Conservation (phyloP, 2,113 vertebrate genomes). For the Cyanoliseus patagonus region DNA sequence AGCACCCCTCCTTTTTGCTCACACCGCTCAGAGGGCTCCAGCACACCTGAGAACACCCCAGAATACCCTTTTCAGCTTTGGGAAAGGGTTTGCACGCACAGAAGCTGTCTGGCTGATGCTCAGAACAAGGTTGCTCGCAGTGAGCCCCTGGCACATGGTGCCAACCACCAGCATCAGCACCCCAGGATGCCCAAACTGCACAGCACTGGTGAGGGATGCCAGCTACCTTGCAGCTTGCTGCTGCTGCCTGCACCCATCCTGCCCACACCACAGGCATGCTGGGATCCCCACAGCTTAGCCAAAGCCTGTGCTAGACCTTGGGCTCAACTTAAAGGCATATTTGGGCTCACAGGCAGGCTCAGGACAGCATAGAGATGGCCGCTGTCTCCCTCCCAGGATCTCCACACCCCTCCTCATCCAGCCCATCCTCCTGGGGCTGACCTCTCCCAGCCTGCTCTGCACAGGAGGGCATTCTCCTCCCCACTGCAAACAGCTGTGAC, state of each 20-base stretch:
- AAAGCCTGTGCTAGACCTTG: background rate
- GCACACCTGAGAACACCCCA: background rate
- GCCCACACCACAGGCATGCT: accelerated
- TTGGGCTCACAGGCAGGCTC: background rate
- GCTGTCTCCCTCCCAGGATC: background rate
- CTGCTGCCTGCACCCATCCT: background rate
- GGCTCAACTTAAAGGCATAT: background rate
- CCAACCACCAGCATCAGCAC: background rate
- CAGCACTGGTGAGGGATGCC: accelerated
- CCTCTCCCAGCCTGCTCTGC: slow-evolving; percentile 23
- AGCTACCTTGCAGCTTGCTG: accelerated
- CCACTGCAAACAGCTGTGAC: background rate
- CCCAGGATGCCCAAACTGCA: accelerated
- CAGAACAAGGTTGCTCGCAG: background rate
- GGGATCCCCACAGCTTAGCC: background rate
- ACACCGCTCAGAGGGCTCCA: background rate
- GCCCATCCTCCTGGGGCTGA: background rate
- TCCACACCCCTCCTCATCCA: background rate
- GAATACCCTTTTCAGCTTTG: accelerated
- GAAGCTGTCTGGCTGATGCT: accelerated
- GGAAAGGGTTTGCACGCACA: background rate
- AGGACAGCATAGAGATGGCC: background rate
- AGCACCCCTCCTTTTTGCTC: background rate
- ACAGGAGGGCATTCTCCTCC: slow-evolving; percentile 53
- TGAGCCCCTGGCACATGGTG: background rate